Evolutionary conservation across 2,797 vertebrate genomes (phyloP), one percentile per base, ranked within the genome.

Genomic region (Periparus ater): DNA sequence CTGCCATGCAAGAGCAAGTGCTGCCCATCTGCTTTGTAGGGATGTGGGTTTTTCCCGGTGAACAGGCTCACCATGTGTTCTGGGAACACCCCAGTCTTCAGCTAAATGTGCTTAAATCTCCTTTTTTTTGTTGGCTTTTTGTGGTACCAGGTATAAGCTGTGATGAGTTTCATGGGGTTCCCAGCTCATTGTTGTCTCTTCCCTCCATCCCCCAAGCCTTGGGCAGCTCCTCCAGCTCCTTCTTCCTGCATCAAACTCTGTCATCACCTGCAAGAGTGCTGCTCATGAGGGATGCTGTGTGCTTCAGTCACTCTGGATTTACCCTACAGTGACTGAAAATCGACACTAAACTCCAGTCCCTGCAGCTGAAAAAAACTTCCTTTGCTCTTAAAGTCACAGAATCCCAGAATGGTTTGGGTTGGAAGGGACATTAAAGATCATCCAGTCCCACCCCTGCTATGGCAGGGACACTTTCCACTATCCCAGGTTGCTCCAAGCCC

Each of bases 1-100:
- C 40, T 17, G 22, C 73, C 47, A 6, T 0, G 0, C 16, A 4
- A 10, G 26, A 74, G 44, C 1, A 4, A 60, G 42, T 0, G 3
- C 3, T 54, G 79, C 48, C 74, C 25, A 1, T 16, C 32, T 53
- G 0, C 12, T 72, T 40, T 32, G 50, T 5, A 34, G 62, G 85
- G 57, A 48, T 1, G 12, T 58, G 63, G 7, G 7, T 16, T 68
- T 83, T 75, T 30, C 7, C 17, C 8, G 26, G 18, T 50, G 60
- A 58, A 8, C 1, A 11, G 38, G 29, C 21, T 66, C 63, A 13
- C 53, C 19, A 1, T 0, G 1, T 1, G 3, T 62, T 34, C 34
- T 1, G 6, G 66, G 58, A 89, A 17, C 44, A 55, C 8, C 5
- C 30, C 0, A 5, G 26, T 15, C 22, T 27, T 38, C 38, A 86